These are phyloP conservation scores for Nesospiza acunhae DNA, from an alignment of 2,113 vertebrate genomes.

Conservation along the genomic window DNA sequence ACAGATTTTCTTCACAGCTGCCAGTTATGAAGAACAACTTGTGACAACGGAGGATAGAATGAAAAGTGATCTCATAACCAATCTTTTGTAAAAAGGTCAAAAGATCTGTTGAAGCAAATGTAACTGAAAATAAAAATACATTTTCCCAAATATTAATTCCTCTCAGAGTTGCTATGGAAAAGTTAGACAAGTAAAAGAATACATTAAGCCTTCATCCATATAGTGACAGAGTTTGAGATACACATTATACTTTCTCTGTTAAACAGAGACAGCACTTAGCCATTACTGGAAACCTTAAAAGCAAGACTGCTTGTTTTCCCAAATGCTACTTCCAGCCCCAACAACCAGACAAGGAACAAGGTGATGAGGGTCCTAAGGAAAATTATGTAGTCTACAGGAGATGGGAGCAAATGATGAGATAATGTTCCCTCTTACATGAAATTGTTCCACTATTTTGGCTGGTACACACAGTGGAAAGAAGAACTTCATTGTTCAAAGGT, in stretches of 20 bases:
- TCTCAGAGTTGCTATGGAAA: background rate
- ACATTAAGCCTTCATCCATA: background rate
- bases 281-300: background rate
- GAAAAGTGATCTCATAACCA: background rate
- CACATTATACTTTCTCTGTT: background rate
- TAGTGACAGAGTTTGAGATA: background rate
- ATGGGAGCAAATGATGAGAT: background rate
- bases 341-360: background rate
- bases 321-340: background rate
- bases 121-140: background rate
- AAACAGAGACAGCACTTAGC: background rate
- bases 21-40: background rate
- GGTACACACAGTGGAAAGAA: background rate
- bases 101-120: background rate
- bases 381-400: background rate
- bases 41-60: background rate
- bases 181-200: background rate
- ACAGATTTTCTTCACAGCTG: background rate
- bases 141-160: background rate
- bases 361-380: background rate
- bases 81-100: background rate
- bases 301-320: background rate
- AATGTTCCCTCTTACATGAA: background rate
- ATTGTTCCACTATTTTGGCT: background rate
- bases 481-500: background rate